Evolutionary conservation across 2,797 vertebrate species (phyloP).

Genomic region (Mico argentatus): DNA sequence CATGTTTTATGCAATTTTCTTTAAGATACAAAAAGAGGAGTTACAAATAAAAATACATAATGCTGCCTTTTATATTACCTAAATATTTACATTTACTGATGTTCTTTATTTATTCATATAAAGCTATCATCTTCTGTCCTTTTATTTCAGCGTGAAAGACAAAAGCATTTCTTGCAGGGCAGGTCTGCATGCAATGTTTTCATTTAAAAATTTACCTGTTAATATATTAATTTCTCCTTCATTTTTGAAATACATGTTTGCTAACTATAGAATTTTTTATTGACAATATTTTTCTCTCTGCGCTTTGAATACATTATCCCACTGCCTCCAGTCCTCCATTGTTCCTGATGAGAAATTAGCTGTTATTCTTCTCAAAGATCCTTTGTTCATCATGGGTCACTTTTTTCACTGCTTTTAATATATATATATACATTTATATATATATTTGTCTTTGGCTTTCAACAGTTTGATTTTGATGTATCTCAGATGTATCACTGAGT

Average conservation of each 20-base stretch:
- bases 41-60: neutral
- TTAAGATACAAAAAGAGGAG: neutral
- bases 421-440: no score
- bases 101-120: neutral
- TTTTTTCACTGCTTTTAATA: neutral
- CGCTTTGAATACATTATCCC: neutral
- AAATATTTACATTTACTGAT: neutral
- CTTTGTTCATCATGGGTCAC: neutral
- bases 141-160: neutral
- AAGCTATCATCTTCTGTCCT: neutral
- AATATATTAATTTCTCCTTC: neutral
- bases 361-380: neutral
- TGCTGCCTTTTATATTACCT: neutral
- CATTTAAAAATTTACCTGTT: neutral
- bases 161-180: neutral
- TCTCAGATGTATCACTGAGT: neutral
- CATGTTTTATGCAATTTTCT: neutral
- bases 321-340: neutral
- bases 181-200: neutral
- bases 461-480: neutral
- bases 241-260: neutral
- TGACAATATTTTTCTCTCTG: neutral
- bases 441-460: neutral
- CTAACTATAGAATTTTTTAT: neutral
- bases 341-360: neutral